Percentiles rank a stretch among this genome's conserved stretches.
Conservation (phyloP, 2,888 invertebrate species). For the Nephrotoma appendiculata region DNA sequence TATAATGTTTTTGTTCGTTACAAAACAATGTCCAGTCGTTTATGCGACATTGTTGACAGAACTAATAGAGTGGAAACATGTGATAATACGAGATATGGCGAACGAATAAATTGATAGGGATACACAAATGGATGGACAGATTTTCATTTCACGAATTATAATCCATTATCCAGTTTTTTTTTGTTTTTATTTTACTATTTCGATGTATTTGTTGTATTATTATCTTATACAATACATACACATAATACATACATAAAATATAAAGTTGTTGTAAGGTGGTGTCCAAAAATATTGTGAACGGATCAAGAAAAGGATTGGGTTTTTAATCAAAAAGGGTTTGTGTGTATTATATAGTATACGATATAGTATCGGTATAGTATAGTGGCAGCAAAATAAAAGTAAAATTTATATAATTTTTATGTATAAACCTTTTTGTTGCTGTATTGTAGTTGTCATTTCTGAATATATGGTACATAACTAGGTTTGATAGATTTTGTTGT, state of each 20-base stretch:
- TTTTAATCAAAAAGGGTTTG: background rate
- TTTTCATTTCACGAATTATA: background rate
- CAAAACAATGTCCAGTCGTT: background rate
- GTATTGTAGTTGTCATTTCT: background rate
- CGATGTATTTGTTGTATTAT: background rate
- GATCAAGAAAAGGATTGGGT: background rate
- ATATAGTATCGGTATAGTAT: background rate
- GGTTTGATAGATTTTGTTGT: background rate
- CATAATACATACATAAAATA: background rate
- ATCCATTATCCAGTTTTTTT: background rate
- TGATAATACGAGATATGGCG: background rate
- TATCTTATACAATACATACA: background rate
- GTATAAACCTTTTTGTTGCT: background rate
- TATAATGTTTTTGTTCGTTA: background rate
- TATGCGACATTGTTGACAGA: background rate
- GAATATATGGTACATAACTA: background rate
- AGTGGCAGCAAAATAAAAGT: background rate
- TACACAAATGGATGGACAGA: background rate
- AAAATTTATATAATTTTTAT: background rate
- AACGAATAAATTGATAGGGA: background rate
- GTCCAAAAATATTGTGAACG: background rate
- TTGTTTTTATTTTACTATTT: background rate
- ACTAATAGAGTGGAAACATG: background rate
- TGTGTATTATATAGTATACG: background rate
- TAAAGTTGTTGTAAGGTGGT: background rate